Evolutionary conservation across 2,113 vertebrate genomes (phyloP), one percentile per base, ranked within the genome.

Genomic region (Corythornis vintsioides): DNA sequence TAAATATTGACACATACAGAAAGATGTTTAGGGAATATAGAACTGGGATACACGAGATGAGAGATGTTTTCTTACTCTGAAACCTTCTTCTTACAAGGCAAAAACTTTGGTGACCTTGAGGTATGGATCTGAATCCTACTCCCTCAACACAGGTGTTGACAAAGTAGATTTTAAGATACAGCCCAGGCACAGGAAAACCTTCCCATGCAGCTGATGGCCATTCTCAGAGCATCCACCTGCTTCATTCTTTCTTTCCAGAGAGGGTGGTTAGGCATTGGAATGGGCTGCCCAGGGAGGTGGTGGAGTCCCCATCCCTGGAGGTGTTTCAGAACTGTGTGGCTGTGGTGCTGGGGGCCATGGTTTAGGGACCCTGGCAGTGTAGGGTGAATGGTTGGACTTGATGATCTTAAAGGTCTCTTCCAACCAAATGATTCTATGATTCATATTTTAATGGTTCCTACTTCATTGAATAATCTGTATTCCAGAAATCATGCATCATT

Each of bases 1-100:
- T 64, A 92, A 96, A 91, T 90, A 86, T 65, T 90, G 92, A 74
- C 79, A 65, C 8, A 18, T 33, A 50, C 3, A 14, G 59, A 83
- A 31, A 60, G n/a, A 56, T 7, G 25, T 66, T 74, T n/a, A 61
- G 73, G 52, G 76, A 78, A 59, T 35, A 60, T 10, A 86, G 72
- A 88, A 52, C 56, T 42, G 50, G 73, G 52, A 56, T 52, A 79
- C 15, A 65, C 3, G 18, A 50, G 22, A 78, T 19, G 47, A 88
- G 45, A 70, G 56, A 35, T 35, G 21, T 59, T 53, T 67, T 72
- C 55, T 64, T 59, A 26, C 35, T 69, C 71, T 73, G 67, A 91
- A 90, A 59, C 22, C 25, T 52, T 55, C 18, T 72, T 50, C 40
- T 74, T 50, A 47, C 52, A 52, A 65, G 18, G 31, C 57, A 76